Evolutionary conservation across 2,888 invertebrate species (phyloP).

Genomic region (Drosophila meridionalis): DNA sequence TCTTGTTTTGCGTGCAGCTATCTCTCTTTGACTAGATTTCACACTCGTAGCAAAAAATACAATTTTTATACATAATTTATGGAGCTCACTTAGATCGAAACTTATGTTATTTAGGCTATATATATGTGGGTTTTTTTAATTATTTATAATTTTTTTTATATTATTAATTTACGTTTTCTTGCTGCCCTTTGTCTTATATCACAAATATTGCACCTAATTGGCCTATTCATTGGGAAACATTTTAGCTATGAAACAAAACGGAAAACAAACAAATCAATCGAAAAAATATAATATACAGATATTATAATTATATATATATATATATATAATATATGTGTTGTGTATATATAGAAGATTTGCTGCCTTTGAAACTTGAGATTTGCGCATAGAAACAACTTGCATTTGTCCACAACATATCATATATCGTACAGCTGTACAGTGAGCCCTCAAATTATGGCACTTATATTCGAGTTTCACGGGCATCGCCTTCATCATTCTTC

Average conservation of each 20-base stretch:
- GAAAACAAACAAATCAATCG: conserved; percentile 6
- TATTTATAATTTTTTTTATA: neutral
- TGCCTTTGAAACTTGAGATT: conserved; percentile 29
- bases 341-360: conserved; percentile 1
- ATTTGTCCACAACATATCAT: neutral
- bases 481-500: neutral
- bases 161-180: conserved; percentile 19
- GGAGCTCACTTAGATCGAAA: neutral
- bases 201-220: conserved; percentile 85
- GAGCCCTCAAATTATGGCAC: conserved; percentile 60
- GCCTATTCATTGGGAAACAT: conserved; percentile 76
- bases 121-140: neutral
- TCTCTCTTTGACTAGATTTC: conserved; percentile 70
- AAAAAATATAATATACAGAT: neutral
- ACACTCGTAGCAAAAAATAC: conserved; percentile 65
- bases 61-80: neutral
- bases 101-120: conserved; percentile 1
- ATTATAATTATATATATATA: neutral
- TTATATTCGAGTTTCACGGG: conserved; percentile 62
- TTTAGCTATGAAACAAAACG: conserved; percentile 58
- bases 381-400: conserved; percentile 25
- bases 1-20: conserved; percentile 19
- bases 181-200: conserved; percentile 76
- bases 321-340: neutral
- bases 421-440: conserved; percentile 10